phyloP scores from a whole-genome alignment of 2,888 invertebrate species.

The Athalia rosae region DNA sequence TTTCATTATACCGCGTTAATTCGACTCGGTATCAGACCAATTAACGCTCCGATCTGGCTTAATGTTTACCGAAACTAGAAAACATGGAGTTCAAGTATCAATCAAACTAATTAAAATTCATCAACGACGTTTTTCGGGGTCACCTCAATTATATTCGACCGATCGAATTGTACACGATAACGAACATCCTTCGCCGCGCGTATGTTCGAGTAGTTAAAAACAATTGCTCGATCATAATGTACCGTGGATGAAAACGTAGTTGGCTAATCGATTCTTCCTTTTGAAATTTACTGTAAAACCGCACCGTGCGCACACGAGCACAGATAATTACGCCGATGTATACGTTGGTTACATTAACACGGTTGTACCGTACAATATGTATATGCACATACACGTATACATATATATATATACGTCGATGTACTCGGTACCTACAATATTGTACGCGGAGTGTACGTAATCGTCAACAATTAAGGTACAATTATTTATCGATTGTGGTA shows the following conservation, averaged over 20 bases:
- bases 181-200: not conserved
- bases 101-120: too few species aligned
- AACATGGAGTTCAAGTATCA: too few species aligned
- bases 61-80: too few species aligned
- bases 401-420: too few species aligned
- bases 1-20: too few species aligned
- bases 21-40: not conserved
- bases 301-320: not conserved
- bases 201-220: conserved; percentile 17
- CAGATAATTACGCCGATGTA: not conserved
- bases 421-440: too few species aligned
- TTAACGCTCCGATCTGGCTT: not conserved
- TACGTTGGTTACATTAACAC: not conserved
- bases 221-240: not conserved
- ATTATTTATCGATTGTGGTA: not conserved
- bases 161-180: too few species aligned
- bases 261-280: conserved; percentile 33
- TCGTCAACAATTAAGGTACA: conserved; percentile 16
- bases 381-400: too few species aligned
- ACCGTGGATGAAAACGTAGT: conserved; percentile 14
- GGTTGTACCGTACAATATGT: not conserved
- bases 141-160: too few species aligned
- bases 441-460: conserved; percentile 1
- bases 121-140: too few species aligned
- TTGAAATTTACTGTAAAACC: conserved; percentile 6